Evolutionary conservation across 2,797 vertebrate species (phyloP), one percentile per base, ranked within the genome.

Genomic region (Antrozous pallidus): DNA sequence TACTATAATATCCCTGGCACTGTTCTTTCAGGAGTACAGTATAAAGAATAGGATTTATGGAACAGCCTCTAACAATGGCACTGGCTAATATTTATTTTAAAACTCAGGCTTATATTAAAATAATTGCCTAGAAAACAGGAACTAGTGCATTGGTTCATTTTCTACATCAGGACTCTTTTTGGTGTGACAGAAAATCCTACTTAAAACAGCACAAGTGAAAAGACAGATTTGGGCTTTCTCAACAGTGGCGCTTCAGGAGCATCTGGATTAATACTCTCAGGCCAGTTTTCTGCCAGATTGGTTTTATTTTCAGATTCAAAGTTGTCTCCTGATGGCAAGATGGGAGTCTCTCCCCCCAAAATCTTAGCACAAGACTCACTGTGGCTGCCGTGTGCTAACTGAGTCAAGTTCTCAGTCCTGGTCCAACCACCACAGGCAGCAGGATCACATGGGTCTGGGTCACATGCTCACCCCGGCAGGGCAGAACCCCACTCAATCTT

Each of bases 11-110:
- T 93, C 94, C 95, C 88, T 65, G 58, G 85, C 81, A 47, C 18
- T 89, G 51, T 73, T 96, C 92, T 95, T 96, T 96, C 49, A 95
- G 96, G 91, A 85, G 69, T 93, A 90, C 20, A 92, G 80, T 65
- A 91, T 73, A 92, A 18, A 82, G 20, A 0, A 5, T 8, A 82
- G 47, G 38, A 61, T 47, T n/a, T 65, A 63, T 31, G 31, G 12
- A 84, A 61, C 3, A 71, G 40, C 49, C 20, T 67, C 63, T 82
- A 79, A 70, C 61, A 77, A 56, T 16, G 17, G 79, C 17, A 67
- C 22, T 12, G 4, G 18, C 40, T 93, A 51, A 70, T 69, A 87
- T 42, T 87, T 93, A 71, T 74, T 78, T 56, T 82, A 63, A 49
- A 93, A 80, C 51, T 92, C 24, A 69, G 5, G 73, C 88, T 94